Percentiles rank a stretch among this genome's conserved stretches.
These are phyloP conservation scores for Chloropsis hardwickii DNA, from an alignment of 2,113 vertebrate genomes.

Conservation along the genomic window DNA sequence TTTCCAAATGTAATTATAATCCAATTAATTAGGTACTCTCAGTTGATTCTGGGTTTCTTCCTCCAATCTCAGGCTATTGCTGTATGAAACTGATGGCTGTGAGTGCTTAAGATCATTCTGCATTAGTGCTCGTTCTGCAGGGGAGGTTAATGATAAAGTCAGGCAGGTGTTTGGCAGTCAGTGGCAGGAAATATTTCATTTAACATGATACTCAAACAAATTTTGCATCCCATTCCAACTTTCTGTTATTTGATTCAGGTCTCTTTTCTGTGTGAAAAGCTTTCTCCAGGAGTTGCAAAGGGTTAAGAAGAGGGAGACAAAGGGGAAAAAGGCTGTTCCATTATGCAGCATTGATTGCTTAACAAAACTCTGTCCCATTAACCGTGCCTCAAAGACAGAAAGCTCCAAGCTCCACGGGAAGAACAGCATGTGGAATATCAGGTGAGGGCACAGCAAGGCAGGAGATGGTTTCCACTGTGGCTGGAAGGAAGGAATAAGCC, in stretches of 20 bases:
- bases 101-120: neutral
- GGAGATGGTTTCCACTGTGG: neutral
- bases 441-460: neutral
- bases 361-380: slow-evolving; percentile 4
- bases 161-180: neutral
- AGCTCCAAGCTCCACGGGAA: neutral
- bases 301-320: neutral
- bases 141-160: neutral
- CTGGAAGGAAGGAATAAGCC: neutral
- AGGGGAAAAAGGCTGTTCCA: neutral
- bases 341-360: neutral
- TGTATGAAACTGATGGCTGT: neutral
- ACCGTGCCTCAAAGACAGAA: neutral
- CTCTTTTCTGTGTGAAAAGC: neutral
- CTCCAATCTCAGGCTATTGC: slow-evolving; percentile 4
- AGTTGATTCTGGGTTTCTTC: slow-evolving; percentile 47
- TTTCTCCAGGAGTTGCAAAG: neutral
- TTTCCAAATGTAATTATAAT: slow-evolving; percentile 68
- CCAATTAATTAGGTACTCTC: slow-evolving; percentile 66
- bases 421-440: neutral
- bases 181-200: neutral
- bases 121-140: neutral
- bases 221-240: neutral
- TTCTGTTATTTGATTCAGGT: neutral
- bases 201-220: neutral